phyloP scores from a whole-genome alignment of 1,140 invertebrate genomes.

The Halictus rubicundus region DNA sequence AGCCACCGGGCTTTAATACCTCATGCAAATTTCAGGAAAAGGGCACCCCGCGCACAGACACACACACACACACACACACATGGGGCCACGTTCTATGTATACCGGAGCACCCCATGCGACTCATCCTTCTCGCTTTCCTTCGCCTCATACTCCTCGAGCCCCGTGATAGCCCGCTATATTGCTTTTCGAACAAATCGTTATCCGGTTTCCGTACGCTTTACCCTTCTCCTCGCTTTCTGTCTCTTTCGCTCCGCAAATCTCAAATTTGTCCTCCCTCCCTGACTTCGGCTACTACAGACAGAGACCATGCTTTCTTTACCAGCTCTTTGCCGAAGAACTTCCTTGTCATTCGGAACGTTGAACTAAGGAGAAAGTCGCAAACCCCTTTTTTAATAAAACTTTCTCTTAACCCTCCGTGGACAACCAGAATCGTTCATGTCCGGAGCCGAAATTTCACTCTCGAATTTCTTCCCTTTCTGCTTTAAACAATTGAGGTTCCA shows the following conservation, averaged over 20 bases:
- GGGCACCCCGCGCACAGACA: constrained; percentile 59
- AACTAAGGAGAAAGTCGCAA: too few species aligned
- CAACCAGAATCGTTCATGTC: too few species aligned
- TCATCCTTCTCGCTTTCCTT: constrained; percentile 56
- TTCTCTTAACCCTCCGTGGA: too few species aligned
- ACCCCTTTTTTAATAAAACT: too few species aligned
- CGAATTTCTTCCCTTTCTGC: too few species aligned
- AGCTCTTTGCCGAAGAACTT: background rate
- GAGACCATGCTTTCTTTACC: too few species aligned
- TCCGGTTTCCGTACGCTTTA: constrained; percentile 68
- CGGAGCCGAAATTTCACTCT: too few species aligned
- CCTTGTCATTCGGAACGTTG: too few species aligned
- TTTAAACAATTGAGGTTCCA: too few species aligned
- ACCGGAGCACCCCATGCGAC: constrained; percentile 48
- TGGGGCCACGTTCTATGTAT: constrained; percentile 59
- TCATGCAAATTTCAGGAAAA: constrained; percentile 80
- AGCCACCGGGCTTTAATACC: constrained; percentile 80
- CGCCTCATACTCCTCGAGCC: constrained; percentile 63
- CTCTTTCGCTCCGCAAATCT: constrained; percentile 46
- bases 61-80: constrained; percentile 39
- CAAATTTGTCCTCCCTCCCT: constrained; percentile 47
- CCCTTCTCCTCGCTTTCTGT: background rate
- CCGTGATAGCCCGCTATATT: constrained; percentile 76
- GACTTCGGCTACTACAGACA: too few species aligned
- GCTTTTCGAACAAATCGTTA: constrained; percentile 80